Conservation (phyloP, 2,797 vertebrate genomes). For the Pithecia hirsuta region DNA sequence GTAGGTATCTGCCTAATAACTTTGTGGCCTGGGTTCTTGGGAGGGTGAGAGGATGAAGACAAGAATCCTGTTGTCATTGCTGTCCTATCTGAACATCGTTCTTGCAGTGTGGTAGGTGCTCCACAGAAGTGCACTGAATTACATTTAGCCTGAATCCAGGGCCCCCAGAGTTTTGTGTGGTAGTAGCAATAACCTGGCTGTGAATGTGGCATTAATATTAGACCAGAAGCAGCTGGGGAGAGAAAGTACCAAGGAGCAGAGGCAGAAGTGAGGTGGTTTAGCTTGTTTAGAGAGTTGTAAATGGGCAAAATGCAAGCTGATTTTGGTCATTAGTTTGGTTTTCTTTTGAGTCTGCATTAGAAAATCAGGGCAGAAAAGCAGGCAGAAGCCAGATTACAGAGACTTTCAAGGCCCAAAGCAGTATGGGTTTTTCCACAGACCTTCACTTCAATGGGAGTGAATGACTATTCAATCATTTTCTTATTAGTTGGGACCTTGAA, state of each 20-base stretch:
- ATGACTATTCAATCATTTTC: neutral
- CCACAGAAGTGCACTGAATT: neutral
- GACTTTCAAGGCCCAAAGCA: neutral
- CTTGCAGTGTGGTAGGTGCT: neutral
- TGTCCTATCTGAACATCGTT: rapidly evolving
- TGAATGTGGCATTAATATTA: neutral
- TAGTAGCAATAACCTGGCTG: too few species aligned
- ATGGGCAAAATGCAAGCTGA: neutral
- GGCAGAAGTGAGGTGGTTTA: neutral
- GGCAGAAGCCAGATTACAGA: neutral
- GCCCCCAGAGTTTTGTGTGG: neutral
- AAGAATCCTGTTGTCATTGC: neutral
- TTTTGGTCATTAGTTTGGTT: neutral
- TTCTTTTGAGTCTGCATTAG: neutral
- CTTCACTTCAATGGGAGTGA: neutral
- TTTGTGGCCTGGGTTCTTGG: neutral
- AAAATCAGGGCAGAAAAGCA: neutral
- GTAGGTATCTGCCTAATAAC: neutral
- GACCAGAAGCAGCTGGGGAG: neutral
- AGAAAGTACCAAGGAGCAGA: neutral
- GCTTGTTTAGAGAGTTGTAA: neutral
- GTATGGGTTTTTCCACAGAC: neutral
- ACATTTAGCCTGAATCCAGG: neutral
- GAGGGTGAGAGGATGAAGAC: neutral
- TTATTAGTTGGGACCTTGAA: neutral